These are phyloP conservation scores for Drosophila koepferae DNA, from an alignment of 2,888 invertebrate species.

Conservation along the genomic window DNA sequence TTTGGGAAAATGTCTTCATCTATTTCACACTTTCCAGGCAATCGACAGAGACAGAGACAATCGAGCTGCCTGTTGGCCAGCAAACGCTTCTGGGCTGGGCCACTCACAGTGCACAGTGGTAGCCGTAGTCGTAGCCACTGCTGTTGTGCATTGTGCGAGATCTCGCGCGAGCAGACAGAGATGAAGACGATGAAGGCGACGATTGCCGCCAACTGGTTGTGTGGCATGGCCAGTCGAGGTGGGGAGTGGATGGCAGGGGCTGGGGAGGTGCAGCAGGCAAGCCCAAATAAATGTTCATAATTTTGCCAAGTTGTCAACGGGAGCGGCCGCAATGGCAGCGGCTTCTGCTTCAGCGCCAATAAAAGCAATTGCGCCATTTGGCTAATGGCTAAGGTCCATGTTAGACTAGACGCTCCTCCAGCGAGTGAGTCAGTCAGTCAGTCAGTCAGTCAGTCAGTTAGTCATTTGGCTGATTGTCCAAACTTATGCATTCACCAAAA, in stretches of 20 bases:
- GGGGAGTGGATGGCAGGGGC: neutral
- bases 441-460: constrained; percentile 28
- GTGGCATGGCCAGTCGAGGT: constrained; percentile 5
- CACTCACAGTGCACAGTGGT: constrained; percentile 11
- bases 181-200: constrained; percentile 42
- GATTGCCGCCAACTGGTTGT: constrained; percentile 46
- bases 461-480: constrained; percentile 59
- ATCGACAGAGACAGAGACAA: neutral
- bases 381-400: constrained; percentile 78
- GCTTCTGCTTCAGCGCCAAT: constrained; percentile 71
- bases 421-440: constrained; percentile 24
- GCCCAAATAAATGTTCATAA: constrained; percentile 83
- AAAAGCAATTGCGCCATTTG: constrained; percentile 80
- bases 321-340: constrained; percentile 59
- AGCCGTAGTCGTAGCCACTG: constrained; percentile 32
- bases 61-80: constrained; percentile 9
- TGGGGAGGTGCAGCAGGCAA: constrained; percentile 62
- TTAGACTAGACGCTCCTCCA: constrained; percentile 62
- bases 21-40: constrained; percentile 8
- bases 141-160: constrained; percentile 60
- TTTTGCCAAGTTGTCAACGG: constrained; percentile 78
- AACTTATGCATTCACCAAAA: constrained; percentile 68
- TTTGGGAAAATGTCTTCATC: constrained; percentile 9
- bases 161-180: constrained; percentile 55
- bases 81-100: constrained; percentile 38